A percentile compares a stretch with the other conserved stretches of the same genome.
Evolutionary conservation across 2,888 invertebrate species (phyloP).

Genomic region (Nephrotoma appendiculata): DNA sequence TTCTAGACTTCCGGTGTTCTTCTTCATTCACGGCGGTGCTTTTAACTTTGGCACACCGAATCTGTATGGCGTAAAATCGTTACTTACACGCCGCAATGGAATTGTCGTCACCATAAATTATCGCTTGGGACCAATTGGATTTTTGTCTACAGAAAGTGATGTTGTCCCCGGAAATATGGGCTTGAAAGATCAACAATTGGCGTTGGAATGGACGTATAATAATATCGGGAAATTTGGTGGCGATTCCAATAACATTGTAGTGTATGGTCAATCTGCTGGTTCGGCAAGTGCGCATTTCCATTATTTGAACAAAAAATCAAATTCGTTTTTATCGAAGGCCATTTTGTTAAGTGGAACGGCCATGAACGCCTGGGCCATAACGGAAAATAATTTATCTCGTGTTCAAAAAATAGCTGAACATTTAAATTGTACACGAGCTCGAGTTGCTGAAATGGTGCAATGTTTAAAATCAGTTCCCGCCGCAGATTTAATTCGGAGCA

Average conservation of each 20-base stretch:
- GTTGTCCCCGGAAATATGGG: neutral
- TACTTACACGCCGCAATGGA: neutral
- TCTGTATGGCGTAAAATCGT: neutral
- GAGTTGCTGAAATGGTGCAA: neutral
- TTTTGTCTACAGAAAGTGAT: neutral
- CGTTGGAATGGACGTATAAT: neutral
- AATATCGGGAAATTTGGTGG: neutral
- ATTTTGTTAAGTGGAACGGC: neutral
- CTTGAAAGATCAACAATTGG: neutral
- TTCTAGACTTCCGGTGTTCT: neutral
- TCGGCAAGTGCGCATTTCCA: neutral
- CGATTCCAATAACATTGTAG: neutral
- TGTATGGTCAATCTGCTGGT: neutral
- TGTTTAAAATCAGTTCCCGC: neutral
- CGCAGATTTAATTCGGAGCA: neutral
- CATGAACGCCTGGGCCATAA: neutral
- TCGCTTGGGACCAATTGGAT: neutral
- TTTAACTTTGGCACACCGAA: neutral
- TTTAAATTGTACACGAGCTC: neutral
- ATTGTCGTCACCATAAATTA: neutral
- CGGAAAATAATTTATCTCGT: neutral
- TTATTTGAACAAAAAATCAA: neutral
- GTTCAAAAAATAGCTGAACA: neutral
- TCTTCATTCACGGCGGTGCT: constrained; percentile 7
- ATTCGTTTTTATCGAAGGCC: neutral